Percentiles rank a stretch among this genome's conserved stretches.
These are phyloP conservation scores for Drosophila sordidula DNA, from an alignment of 2,888 invertebrate genomes.

Conservation along the genomic window DNA sequence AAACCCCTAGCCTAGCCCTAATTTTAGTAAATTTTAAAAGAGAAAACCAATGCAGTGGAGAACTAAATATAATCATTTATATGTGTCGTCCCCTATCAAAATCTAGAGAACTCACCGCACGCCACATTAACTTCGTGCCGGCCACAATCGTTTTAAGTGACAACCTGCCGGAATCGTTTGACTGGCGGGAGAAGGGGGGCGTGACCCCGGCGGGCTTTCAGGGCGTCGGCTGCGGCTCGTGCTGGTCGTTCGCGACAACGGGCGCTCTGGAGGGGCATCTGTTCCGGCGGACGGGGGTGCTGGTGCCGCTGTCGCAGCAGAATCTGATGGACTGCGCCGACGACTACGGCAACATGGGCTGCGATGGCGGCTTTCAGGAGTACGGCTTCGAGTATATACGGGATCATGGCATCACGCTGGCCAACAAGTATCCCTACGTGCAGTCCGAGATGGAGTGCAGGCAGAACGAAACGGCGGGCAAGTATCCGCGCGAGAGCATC, in stretches of 20 bases:
- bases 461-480: constrained; percentile 78
- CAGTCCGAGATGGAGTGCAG: constrained; percentile 78
- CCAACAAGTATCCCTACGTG: constrained; percentile 82
- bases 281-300: constrained; percentile 81
- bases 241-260: constrained; percentile 83
- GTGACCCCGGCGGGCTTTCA: constrained; percentile 83
- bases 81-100: background rate
- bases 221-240: constrained; percentile 81
- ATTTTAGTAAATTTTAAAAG: no score
- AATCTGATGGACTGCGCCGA: constrained; percentile 84
- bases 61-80: background rate
- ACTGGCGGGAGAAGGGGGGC: constrained; percentile 83
- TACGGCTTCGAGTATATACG: constrained; percentile 84
- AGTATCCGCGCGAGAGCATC: constrained; percentile 62
- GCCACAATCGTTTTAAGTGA: constrained; percentile 35
- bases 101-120: constrained; percentile 69
- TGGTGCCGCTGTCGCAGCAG: constrained; percentile 84
- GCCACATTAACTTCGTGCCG: constrained; percentile 80
- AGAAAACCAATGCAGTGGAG: background rate
- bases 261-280: constrained; percentile 83
- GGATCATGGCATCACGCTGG: constrained; percentile 82
- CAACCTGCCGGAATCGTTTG: constrained; percentile 81
- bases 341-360: constrained; percentile 83
- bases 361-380: constrained; percentile 84
- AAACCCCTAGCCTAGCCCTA: no score